Base-by-base conservation (phyloP, 2,797 vertebrate species). In the Clarias pachynema region DNA sequence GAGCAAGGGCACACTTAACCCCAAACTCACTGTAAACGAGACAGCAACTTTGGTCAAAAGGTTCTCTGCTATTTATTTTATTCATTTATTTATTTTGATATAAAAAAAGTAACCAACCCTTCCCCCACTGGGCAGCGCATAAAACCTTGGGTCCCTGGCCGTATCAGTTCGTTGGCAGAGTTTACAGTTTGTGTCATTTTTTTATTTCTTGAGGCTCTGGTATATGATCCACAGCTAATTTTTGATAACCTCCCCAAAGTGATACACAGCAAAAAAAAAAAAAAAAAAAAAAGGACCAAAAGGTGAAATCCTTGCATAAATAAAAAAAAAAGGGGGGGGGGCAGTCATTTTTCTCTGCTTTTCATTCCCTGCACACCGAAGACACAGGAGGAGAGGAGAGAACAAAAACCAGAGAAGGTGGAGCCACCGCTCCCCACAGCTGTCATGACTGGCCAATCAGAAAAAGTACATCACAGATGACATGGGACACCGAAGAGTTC, bases 401-500 rank as follows among this genome's bases (percentile, higher is more conserved):
- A 85, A 84, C 22, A 65, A 91, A 92, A 91, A 93, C 90, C 91
- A 90, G 85, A 90, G 92, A 90, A 94, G 93, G 93, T 93, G 95
- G 95, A 96, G 95, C 95, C 93, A 93, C 86, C 86, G 95, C 96
- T 96, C 96, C 97, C 97, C 97, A 97, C 97, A 96, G 97, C 97
- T 98, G 98, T 99, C 98, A 99, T 98, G 98, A 99, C 96, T 98
- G 98, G 97, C 98, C 98, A 91, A 99, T 98, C 96, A 99, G 95
- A 97, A 98, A 99, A 93, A 99, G 98, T 97, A 99, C 97, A 89
- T 99, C 98, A 96, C 98, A 99, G 96, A 99, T 99, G 93, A 99
- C 97, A 94, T 99, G 97, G 95, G 98, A 99, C 94, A 99, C 98
- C 95, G 98, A 95, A 26, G 98, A 97, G 97, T 99, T 99, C 97